Conservation (phyloP, 2,797 vertebrate genomes). For the Fundulus diaphanus region DNA sequence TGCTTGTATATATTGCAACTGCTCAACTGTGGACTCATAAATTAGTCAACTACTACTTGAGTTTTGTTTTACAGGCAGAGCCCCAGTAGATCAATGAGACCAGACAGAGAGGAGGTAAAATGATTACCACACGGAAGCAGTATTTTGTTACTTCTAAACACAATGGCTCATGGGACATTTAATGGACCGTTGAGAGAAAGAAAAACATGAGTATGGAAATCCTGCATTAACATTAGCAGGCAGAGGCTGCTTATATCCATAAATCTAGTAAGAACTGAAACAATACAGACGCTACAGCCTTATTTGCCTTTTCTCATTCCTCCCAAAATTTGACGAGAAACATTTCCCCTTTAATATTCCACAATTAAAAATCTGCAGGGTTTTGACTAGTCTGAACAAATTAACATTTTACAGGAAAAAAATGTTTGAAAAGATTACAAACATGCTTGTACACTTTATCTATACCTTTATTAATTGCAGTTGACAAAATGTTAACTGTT, state of each 20-base stretch:
- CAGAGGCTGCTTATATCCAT: neutral
- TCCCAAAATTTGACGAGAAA: neutral
- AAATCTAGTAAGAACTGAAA: neutral
- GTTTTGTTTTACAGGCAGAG: neutral
- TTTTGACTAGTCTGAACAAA: neutral
- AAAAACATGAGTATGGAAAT: neutral
- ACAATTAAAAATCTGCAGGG: neutral
- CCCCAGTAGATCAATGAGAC: neutral
- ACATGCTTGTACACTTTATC: neutral
- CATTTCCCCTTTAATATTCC: neutral
- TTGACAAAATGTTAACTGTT: neutral
- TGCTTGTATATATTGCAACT: conserved; percentile 13
- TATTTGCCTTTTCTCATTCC: neutral
- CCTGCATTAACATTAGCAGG: neutral
- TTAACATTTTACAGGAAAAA: neutral
- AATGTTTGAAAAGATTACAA: neutral
- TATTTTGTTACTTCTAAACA: neutral
- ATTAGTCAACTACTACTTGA: conserved; percentile 4
- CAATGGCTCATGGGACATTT: neutral
- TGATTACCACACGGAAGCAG: neutral
- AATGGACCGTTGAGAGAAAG: neutral
- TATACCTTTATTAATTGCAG: neutral
- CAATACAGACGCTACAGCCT: neutral
- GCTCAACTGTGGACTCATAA: neutral
- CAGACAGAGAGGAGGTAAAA: neutral